Percentiles rank a stretch among this genome's conserved stretches.
Conservation (phyloP, 2,888 invertebrate species). For the Orchesellides sinensis region DNA sequence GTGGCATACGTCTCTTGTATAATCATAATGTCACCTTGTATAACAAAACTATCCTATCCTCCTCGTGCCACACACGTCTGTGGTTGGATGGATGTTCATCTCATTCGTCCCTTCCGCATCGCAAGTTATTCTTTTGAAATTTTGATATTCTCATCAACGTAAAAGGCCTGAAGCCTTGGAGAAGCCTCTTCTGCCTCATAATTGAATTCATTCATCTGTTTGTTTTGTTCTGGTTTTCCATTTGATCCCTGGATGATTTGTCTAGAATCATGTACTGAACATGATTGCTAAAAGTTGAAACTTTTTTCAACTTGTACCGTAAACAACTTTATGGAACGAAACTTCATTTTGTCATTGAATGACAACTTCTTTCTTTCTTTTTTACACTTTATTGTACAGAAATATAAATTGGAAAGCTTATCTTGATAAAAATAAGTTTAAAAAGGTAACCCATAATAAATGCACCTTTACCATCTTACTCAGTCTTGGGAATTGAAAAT, state of each 20-base stretch:
- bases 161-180: slow-evolving; percentile 69
- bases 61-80: slow-evolving; percentile 54
- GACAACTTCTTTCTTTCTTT: slow-evolving; percentile 23
- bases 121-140: slow-evolving; percentile 64
- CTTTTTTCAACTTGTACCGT: background rate
- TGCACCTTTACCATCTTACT: no score
- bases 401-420: background rate
- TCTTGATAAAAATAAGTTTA: no score
- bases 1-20: background rate
- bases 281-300: background rate
- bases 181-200: slow-evolving; percentile 66
- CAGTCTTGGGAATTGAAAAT: no score
- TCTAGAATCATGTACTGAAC: background rate
- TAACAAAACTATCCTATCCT: slow-evolving; percentile 20
- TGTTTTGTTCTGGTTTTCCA: slow-evolving; percentile 63
- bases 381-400: background rate
- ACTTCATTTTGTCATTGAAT: slow-evolving; percentile 52
- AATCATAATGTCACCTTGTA: slow-evolving; percentile 6
- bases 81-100: slow-evolving; percentile 47
- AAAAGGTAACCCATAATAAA: no score
- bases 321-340: background rate
- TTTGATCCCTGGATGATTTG: slow-evolving; percentile 60
- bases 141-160: slow-evolving; percentile 73
- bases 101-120: slow-evolving; percentile 39
- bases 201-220: slow-evolving; percentile 73